Conservation (phyloP, 30 jellyfish, hydroid and myxozoan species). For the Chrysaora quinquecirrha region DNA sequence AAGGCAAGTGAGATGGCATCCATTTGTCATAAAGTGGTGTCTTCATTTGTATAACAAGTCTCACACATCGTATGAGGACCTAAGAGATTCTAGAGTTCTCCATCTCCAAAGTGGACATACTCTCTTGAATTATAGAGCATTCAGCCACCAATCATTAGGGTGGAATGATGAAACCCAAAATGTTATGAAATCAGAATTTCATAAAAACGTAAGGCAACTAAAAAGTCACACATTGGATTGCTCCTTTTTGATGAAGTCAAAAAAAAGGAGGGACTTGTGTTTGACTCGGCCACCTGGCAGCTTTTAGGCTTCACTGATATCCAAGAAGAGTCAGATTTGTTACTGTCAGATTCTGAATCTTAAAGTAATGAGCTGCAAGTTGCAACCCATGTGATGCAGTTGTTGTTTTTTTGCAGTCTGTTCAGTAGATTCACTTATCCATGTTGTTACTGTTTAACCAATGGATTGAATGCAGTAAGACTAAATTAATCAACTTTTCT, state of each 20-base stretch:
- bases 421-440: constrained; percentile 3
- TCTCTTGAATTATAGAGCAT: background rate
- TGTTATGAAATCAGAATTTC: background rate
- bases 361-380: background rate
- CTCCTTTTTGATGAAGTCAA: constrained; percentile 18
- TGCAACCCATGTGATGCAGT: constrained; percentile 20
- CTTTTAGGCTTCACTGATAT: constrained; percentile 10
- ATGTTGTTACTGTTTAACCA: background rate
- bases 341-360: background rate
- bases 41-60: constrained; percentile 2
- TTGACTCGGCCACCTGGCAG: background rate
- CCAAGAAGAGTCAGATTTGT: background rate
- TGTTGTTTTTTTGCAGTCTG: background rate
- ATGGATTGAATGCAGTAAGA: background rate
- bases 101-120: constrained; percentile 4
- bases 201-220: background rate
- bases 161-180: background rate
- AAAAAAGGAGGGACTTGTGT: background rate
- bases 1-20: constrained; percentile 30
- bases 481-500: background rate
- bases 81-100: constrained; percentile 1
- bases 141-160: background rate
- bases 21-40: constrained; percentile 10
- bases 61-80: background rate
- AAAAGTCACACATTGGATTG: background rate